Conservation (phyloP, 2,888 invertebrate genomes). For the Epinotia bilunana region DNA sequence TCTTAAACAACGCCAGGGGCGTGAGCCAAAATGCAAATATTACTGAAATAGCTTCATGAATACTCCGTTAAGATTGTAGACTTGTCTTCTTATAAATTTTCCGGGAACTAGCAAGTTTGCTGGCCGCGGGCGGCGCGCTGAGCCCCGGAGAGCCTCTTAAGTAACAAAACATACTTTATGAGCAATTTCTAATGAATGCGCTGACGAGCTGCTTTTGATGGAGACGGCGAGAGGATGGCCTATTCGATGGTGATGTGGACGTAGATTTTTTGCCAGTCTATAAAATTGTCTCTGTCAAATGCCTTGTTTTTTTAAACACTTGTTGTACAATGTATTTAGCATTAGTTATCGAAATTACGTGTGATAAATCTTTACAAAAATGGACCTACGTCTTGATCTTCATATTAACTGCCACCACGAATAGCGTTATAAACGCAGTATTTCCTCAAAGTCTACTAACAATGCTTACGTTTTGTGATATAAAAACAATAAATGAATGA, state of each 20-base stretch:
- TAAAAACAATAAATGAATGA: too few relatives aligned
- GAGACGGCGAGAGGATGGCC: conserved; percentile 13
- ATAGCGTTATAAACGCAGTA: too few relatives aligned
- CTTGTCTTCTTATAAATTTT: conserved; percentile 51
- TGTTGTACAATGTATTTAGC: not conserved
- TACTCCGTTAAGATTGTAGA: conserved; percentile 55
- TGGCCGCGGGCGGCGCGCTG: conserved; percentile 42
- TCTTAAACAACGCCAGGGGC: conserved; percentile 60
- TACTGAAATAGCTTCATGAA: conserved; percentile 57
- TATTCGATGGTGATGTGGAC: conserved; percentile 26
- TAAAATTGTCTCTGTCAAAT: not conserved
- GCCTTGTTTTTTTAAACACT: not conserved
- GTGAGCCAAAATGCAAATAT: conserved; percentile 77
- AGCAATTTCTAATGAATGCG: conserved; percentile 52
- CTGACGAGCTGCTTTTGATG: conserved; percentile 40
- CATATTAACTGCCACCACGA: too few relatives aligned
- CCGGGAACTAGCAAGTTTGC: conserved; percentile 46
- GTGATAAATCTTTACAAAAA: too few relatives aligned
- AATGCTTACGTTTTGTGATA: too few relatives aligned
- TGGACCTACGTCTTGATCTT: too few relatives aligned
- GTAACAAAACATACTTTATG: conserved; percentile 56
- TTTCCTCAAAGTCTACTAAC: too few relatives aligned
- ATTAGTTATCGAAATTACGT: too few relatives aligned
- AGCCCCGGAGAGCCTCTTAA: conserved; percentile 45
- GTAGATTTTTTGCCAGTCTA: not conserved